Evolutionary conservation across 1,140 invertebrate species (phyloP).

Genomic region (Asobara japonica): DNA sequence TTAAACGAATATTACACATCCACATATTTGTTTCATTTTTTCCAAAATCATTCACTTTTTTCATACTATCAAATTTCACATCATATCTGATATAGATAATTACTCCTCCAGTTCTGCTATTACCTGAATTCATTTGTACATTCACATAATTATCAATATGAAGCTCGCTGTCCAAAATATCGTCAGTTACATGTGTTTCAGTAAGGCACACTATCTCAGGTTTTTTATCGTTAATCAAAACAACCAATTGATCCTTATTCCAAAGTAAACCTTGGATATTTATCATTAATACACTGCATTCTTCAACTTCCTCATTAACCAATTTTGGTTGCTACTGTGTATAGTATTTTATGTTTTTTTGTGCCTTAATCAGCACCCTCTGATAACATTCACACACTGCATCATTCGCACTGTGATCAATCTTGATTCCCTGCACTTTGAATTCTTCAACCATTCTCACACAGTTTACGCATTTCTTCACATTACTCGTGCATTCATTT

Average conservation of each 20-base stretch:
- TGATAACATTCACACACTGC: not conserved
- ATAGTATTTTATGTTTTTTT: slow-evolving; percentile 3
- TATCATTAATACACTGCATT: not conserved
- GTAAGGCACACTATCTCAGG: slow-evolving; percentile 27
- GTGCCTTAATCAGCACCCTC: not conserved
- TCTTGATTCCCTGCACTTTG: not conserved
- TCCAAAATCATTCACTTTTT: too few species aligned
- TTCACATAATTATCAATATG: slow-evolving; percentile 10
- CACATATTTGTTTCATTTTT: not conserved
- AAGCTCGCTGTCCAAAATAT: not conserved
- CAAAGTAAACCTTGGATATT: not conserved
- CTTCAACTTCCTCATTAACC: not conserved
- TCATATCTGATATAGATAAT: slow-evolving; percentile 4
- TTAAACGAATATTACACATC: not conserved
- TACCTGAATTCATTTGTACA: not conserved
- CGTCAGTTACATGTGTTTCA: slow-evolving; percentile 12
- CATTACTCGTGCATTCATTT: not conserved
- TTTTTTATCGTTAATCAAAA: not conserved
- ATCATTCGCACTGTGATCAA: not conserved
- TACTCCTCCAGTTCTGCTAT: slow-evolving; percentile 14
- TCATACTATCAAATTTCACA: not conserved
- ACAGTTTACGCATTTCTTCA: not conserved
- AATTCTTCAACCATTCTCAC: not conserved
- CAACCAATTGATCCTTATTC: slow-evolving; percentile 20
- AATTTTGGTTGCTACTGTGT: not conserved